Conservation (phyloP, 2,888 invertebrate genomes). For the Megalurothrips usitatus region DNA sequence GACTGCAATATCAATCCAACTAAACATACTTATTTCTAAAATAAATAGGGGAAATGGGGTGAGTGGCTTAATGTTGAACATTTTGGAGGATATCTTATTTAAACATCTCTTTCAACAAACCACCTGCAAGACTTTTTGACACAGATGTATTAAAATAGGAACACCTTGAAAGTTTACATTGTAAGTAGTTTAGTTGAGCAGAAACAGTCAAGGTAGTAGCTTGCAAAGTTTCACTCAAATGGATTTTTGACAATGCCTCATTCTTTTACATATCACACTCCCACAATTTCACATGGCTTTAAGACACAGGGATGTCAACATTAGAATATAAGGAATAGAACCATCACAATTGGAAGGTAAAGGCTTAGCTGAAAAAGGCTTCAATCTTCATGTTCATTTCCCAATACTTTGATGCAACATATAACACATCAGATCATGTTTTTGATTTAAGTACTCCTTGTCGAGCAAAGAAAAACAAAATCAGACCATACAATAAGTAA, state of each 20-base stretch:
- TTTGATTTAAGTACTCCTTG: constrained; percentile 11
- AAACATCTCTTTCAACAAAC: neutral
- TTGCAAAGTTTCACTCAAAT: constrained; percentile 18
- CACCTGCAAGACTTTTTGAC: neutral
- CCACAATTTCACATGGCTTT: neutral
- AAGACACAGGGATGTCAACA: neutral
- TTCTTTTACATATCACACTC: constrained; percentile 3
- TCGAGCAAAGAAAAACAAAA: neutral
- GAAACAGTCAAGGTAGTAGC: constrained; percentile 14
- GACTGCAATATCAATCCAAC: constrained; percentile 12
- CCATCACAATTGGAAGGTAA: neutral
- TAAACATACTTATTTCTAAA: constrained; percentile 9
- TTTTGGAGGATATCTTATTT: neutral
- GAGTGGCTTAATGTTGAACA: neutral
- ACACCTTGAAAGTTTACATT: neutral
- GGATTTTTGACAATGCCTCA: constrained; percentile 9
- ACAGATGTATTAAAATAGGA: neutral
- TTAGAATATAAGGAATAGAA: neutral
- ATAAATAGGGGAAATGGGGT: neutral
- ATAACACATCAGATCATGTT: neutral
- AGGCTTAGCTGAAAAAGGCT: neutral
- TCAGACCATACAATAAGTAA: neutral
- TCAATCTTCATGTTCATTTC: neutral
- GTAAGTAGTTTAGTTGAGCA: neutral
- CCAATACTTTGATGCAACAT: neutral